Evolutionary conservation across 2,797 vertebrate species (phyloP).

Genomic region (Hippopotamyrus pictus): DNA sequence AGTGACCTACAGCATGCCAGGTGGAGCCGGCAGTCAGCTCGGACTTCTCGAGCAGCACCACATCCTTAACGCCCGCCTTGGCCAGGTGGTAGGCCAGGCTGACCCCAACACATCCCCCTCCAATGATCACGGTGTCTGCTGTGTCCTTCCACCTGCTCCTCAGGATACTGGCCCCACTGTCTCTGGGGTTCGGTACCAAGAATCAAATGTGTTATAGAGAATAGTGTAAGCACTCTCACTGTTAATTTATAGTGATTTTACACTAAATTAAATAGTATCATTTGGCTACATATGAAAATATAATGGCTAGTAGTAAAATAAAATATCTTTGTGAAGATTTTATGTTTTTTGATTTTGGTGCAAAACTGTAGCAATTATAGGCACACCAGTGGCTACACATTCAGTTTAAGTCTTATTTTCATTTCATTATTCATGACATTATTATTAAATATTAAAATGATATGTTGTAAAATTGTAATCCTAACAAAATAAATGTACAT

Average conservation of each 20-base stretch:
- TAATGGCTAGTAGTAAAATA: background rate
- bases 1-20: slow-evolving; percentile 86
- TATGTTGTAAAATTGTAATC: background rate
- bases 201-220: background rate
- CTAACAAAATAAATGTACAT: background rate
- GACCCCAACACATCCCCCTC: slow-evolving; percentile 89
- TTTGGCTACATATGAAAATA: background rate
- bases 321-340: background rate
- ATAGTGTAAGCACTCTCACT: background rate
- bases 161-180: slow-evolving; percentile 31
- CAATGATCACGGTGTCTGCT: slow-evolving; percentile 85
- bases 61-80: slow-evolving; percentile 86
- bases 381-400: background rate
- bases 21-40: slow-evolving; percentile 96
- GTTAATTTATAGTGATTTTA: background rate
- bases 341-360: background rate
- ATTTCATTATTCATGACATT: background rate
- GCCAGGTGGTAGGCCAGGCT: slow-evolving; percentile 92
- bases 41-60: slow-evolving; percentile 90
- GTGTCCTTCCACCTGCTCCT: slow-evolving; percentile 75
- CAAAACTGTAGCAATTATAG: background rate
- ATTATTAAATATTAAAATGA: background rate
- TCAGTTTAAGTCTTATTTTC: background rate
- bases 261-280: background rate
- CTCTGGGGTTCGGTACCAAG: slow-evolving; percentile 36